phyloP scores from a whole-genome alignment of 2,113 vertebrate genomes.

The Gadus chalcogrammus region DNA sequence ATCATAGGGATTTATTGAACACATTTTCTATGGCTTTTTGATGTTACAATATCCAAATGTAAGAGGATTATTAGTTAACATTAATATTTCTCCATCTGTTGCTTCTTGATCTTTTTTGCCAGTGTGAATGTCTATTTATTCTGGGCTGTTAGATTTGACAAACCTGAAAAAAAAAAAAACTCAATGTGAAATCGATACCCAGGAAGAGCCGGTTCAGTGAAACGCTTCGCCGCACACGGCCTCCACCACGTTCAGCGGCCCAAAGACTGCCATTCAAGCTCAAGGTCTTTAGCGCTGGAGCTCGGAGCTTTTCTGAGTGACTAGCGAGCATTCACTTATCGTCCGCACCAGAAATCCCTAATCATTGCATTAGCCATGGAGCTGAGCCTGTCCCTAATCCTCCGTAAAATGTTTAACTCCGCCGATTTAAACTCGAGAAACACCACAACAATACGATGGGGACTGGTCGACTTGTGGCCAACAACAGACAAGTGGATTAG shows the following conservation, averaged over 20 bases:
- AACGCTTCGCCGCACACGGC: too few relatives aligned
- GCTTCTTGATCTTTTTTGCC: too few relatives aligned
- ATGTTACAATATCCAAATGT: conserved; percentile 44
- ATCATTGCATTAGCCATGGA: conserved; percentile 70
- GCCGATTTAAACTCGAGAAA: conserved; percentile 65
- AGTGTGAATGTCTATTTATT: too few relatives aligned
- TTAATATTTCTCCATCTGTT: too few relatives aligned
- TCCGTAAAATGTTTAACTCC: conserved; percentile 69
- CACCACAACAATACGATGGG: conserved; percentile 62
- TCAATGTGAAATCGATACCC: too few relatives aligned
- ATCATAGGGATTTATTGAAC: conserved; percentile 50
- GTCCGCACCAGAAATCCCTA: conserved; percentile 69
- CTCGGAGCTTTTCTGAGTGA: conserved; percentile 50
- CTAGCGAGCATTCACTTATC: conserved; percentile 72
- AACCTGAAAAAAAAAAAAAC: too few relatives aligned
- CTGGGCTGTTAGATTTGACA: too few relatives aligned
- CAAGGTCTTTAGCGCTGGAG: conserved; percentile 51
- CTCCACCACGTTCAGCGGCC: not conserved
- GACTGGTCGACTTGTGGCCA: conserved; percentile 55
- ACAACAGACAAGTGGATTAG: conserved; percentile 63
- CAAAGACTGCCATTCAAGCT: conserved; percentile 49
- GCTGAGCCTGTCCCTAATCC: conserved; percentile 69
- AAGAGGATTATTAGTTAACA: too few relatives aligned
- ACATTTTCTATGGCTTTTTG: conserved; percentile 37
- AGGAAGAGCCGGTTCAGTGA: too few relatives aligned